Evolutionary conservation across 2,797 vertebrate genomes (phyloP), one percentile per base, ranked within the genome.

Genomic region (Myoxocephalus aenaeus): DNA sequence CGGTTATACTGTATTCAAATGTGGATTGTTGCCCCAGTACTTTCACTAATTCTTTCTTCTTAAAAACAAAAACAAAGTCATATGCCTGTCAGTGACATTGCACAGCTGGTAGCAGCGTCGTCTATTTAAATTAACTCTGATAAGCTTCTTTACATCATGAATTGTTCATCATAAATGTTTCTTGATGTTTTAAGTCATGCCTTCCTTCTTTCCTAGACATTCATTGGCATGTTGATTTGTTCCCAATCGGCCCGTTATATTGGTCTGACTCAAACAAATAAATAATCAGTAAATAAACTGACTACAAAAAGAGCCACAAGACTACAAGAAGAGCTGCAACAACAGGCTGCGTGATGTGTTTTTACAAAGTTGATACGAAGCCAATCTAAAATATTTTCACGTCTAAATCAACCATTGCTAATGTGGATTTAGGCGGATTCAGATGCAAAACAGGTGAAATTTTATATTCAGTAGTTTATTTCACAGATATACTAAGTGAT

Each of bases 1-100:
- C 80, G 9, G 78, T 87, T 87, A 5, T 5, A 63, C 58, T 82
- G 65, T 79, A 73, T 90, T 79, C 40, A 73, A 42, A 73, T 65
- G 53, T 66, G 29, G 65, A 42, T 42, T 44, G 73, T 22, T 64
- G 10, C 63, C 22, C 22, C 22, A 50, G 12, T 63, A 86, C 79
- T 79, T 81, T 85, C 66, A 70, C 79, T 87, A 61, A 67, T 56
- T 75, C 70, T 66, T 79, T 70, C 48, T 74, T 63, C 56, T 65
- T 50, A 32, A 20, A n/a, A 9, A 53, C 53, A n/a, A 61, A 51
- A 70, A 48, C 46, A 50, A 64, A 81, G 67, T 86, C 77, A 74
- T 5, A 72, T 65, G 73, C 22, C 78, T 68, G 71, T 70, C 68
- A 50, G 62, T 48, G 74, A 66, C 65, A 36, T 20, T 58, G 54